Percentiles rank a stretch among this genome's conserved stretches.
Evolutionary conservation across 2,113 vertebrate genomes (phyloP).

Genomic region (Ictidomys tridecemlineatus): DNA sequence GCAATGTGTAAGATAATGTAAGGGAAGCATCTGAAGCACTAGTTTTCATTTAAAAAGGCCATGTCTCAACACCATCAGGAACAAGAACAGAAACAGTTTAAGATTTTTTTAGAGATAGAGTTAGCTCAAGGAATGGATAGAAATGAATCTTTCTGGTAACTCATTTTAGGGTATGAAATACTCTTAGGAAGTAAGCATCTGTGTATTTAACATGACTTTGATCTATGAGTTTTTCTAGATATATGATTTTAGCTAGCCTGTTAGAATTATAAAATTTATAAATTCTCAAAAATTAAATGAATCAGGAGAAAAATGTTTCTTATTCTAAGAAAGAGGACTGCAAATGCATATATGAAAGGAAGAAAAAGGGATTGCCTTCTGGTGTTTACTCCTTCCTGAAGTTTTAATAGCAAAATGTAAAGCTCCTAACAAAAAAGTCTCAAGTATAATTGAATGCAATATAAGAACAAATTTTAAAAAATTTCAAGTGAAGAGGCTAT

Average conservation of each 20-base stretch:
- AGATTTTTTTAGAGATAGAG: constrained; percentile 59
- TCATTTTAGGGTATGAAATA: constrained; percentile 54
- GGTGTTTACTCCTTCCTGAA: constrained; percentile 56
- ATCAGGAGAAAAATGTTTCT: constrained; percentile 42
- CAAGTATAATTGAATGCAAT: constrained; percentile 35
- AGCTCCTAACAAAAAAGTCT: constrained; percentile 49
- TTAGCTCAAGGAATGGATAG: constrained; percentile 29
- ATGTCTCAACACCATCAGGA: constrained; percentile 5
- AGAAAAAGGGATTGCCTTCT: constrained; percentile 57
- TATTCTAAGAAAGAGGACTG: constrained; percentile 57
- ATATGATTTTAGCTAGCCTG: constrained; percentile 26
- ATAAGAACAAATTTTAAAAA: not conserved
- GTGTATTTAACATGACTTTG: not conserved
- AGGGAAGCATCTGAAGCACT: not conserved
- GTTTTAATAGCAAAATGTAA: constrained; percentile 65
- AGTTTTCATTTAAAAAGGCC: constrained; percentile 50
- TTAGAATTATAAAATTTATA: constrained; percentile 64
- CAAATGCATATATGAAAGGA: constrained; percentile 23
- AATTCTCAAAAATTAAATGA: constrained; percentile 62
- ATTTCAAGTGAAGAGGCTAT: constrained; percentile 6
- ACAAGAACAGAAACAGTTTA: constrained; percentile 41
- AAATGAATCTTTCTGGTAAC: constrained; percentile 33
- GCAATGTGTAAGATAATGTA: not conserved
- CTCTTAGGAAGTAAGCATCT: constrained; percentile 33
- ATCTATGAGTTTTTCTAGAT: constrained; percentile 48